A percentile compares a stretch with the other conserved stretches of the same genome.
phyloP scores from a whole-genome alignment of 2,113 vertebrate genomes.

The Phoxinus phoxinus region DNA sequence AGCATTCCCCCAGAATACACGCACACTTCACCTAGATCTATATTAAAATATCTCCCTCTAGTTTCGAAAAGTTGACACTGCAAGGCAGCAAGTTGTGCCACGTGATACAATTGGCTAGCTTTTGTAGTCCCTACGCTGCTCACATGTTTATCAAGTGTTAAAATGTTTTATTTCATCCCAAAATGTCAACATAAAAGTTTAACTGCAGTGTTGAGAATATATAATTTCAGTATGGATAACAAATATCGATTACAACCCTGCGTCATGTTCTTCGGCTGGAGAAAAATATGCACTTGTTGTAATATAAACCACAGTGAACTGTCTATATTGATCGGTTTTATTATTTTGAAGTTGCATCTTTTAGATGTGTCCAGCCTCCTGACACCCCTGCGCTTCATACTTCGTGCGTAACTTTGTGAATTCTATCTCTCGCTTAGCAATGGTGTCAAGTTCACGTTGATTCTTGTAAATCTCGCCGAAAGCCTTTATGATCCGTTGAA shows the following conservation, averaged over 20 bases:
- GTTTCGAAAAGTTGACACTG: background rate
- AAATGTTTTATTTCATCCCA: background rate
- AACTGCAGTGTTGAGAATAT: background rate
- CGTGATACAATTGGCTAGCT: background rate
- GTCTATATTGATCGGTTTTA: background rate
- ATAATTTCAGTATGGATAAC: background rate
- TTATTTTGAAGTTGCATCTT: conserved; percentile 64
- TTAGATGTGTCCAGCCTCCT: conserved; percentile 75
- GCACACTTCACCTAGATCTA: background rate
- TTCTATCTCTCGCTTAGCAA: conserved; percentile 92
- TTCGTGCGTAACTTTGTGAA: conserved; percentile 88
- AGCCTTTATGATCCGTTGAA: conserved; percentile 98
- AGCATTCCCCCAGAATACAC: background rate
- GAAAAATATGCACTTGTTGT: no score
- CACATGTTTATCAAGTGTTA: background rate
- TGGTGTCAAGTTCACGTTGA: conserved; percentile 92
- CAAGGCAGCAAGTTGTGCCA: background rate
- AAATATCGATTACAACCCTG: background rate
- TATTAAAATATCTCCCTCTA: conserved; percentile 41
- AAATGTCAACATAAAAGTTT: background rate
- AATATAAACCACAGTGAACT: background rate
- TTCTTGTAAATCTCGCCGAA: conserved; percentile 97
- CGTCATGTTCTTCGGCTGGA: no score
- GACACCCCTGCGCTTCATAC: conserved; percentile 56
- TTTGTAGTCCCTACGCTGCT: background rate